Base-by-base conservation (phyloP, 2,113 vertebrate genomes). In the Fukomys damarensis region DNA sequence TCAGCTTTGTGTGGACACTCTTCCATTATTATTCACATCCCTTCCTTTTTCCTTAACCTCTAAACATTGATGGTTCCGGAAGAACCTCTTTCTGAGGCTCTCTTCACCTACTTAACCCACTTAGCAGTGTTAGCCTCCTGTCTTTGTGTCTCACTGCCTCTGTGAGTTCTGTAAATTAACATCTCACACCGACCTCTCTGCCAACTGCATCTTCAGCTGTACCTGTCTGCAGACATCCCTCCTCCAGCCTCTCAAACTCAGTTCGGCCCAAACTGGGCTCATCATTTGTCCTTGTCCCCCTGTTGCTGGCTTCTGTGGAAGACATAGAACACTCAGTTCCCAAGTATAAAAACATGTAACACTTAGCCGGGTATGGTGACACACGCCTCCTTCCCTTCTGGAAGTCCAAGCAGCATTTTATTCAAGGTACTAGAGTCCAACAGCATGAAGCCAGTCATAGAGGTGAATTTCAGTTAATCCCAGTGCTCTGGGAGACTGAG, bases 11-110 rank as follows among this genome's bases (percentile, higher is more conserved):
- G 26, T 20, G 20, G 86, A 20, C 38, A 81, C 19, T 20, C 58
- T 56, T 94, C 61, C 68, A 0, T 52, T 70, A 19, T 59, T 46
- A 94, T 86, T 83, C 92, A 28, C 0, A 1, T 63, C 22, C 3
- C 84, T 94, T 83, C 70, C 92, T 70, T 70, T 89, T 59, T 6
- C 63, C 59, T 11, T 72, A 59, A 91, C 77, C 81, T 90, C 76
- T 86, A 14, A 32, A 38, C 61, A 85, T 38, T 68, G 68, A 72
- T 46, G 86, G 59, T 24, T 89, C 70, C 41, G 10, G 0, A 65
- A 91, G 76, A 97, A 24, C 11, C 52, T 77, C 83, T 56, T 70
- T 72, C 1, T 17, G 41, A 92, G 66, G 24, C 56, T 70, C 54
- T 80, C 82, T 84, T 80, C n/a, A 20, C 68, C 8, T 12, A 2